Base-by-base conservation (phyloP, 2,797 vertebrate species). In the Gallinago nigripennis region DNA sequence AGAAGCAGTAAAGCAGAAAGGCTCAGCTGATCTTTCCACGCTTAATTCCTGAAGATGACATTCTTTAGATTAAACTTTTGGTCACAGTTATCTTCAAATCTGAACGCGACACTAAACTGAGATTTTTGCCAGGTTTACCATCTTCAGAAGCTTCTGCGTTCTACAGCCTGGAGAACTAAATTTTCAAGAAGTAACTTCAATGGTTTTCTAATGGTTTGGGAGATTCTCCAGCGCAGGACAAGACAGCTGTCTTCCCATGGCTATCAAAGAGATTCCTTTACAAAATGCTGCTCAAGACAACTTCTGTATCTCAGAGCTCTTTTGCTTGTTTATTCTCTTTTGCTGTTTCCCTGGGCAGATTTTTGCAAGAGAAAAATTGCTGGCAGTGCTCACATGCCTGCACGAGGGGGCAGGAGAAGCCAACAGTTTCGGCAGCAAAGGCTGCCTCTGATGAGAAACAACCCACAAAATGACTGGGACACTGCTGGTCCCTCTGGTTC, bases 341-440 rank as follows among this genome's bases (percentile, higher is more conserved):
- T 19, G 24, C 66, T 41, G 9, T 33, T 91, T 79, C 68, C 85
- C 56, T 53, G n/a, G 39, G 53, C 75, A 56, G 51, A 86, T 65
- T 78, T 79, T 46, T 57, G 33, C 14, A 25, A 14, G 66, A 65
- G 70, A 30, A 43, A 92, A 91, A 39, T 23, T 58, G 66, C 84
- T 81, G 91, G 87, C 97, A 98, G 91, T 97, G 92, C 95, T 94
- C 92, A 33, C 63, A 51, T 3, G 80, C 76, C 88, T 92, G 96
- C 98, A 98, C 98, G 53, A 98, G 98, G 97, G 98, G 97, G 98
- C 98, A 98, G 97, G 94, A 97, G 94, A 98, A 90, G 95, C 95
- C 96, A 96, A 97, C 83, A 58, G 80, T 98, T 98, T 89, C 53
- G 1, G 87, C 90, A 95, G 92, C 71, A 94, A 92, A 35, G 20